Conservation (phyloP, 2,888 invertebrate species). For the Acronicta alni region DNA sequence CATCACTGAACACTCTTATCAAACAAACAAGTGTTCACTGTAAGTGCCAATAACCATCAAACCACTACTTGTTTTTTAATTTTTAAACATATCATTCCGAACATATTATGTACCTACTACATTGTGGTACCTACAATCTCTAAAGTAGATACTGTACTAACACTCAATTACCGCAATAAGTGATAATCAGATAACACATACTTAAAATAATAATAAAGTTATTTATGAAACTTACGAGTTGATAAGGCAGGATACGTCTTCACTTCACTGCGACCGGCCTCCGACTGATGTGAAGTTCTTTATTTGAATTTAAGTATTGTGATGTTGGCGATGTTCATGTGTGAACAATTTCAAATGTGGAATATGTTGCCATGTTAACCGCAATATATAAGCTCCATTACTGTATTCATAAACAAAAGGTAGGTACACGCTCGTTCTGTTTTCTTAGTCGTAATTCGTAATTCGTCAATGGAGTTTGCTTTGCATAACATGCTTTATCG, state of each 20-base stretch:
- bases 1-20: slow-evolving; percentile 24
- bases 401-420: no score
- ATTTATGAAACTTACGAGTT: slow-evolving; percentile 35
- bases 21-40: slow-evolving; percentile 21
- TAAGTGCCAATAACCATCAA: slow-evolving; percentile 16
- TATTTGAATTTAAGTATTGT: slow-evolving; percentile 17
- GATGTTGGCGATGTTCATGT: slow-evolving; percentile 14
- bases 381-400: no score
- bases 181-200: slow-evolving; percentile 18
- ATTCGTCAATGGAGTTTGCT: no score
- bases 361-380: neutral
- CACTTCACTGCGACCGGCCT: slow-evolving; percentile 8
- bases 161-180: slow-evolving; percentile 14
- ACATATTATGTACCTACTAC: slow-evolving; percentile 6
- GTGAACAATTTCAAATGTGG: slow-evolving; percentile 3
- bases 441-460: no score
- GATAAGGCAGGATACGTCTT: slow-evolving; percentile 34
- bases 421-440: no score
- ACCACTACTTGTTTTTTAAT: slow-evolving; percentile 14
- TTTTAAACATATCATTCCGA: slow-evolving; percentile 23
- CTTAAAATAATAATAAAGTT: slow-evolving; percentile 35
- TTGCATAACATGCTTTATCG: no score
- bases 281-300: slow-evolving; percentile 52
- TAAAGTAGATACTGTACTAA: neutral
- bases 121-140: slow-evolving; percentile 14